Evolutionary conservation across 2,797 vertebrate genomes (phyloP).

Genomic region (Sebastolobus alascanus): DNA sequence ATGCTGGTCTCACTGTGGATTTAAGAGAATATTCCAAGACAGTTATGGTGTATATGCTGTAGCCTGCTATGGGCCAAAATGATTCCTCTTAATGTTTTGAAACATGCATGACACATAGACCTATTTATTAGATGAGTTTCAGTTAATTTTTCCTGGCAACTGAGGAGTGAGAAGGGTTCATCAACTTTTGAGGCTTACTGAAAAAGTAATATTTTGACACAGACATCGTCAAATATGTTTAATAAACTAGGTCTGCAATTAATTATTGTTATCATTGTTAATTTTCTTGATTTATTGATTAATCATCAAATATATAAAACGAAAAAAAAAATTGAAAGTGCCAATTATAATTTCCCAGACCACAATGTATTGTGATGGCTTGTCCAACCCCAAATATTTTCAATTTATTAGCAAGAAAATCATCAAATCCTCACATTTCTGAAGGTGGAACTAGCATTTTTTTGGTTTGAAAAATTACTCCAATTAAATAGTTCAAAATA

Average conservation of each 20-base stretch:
- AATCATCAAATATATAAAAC: no score
- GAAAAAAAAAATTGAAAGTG: not conserved
- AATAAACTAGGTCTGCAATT: not conserved
- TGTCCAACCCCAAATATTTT: not conserved
- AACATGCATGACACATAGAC: not conserved
- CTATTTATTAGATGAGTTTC: not conserved
- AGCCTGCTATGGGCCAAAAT: not conserved
- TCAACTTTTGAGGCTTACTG: not conserved
- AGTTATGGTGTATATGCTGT: not conserved
- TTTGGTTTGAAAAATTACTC: no score
- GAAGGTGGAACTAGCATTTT: no score
- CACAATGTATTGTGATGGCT: not conserved
- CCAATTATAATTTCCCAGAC: not conserved
- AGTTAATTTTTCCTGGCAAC: not conserved
- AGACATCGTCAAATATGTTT: not conserved
- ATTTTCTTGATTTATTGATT: not conserved
- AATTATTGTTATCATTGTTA: not conserved
- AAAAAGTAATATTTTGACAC: not conserved
- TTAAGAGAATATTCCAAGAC: not conserved
- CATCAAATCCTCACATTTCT: not conserved
- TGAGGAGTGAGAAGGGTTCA: not conserved
- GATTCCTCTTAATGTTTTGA: not conserved
- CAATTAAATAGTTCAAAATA: no score
- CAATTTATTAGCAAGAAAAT: not conserved
- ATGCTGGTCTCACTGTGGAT: not conserved